A percentile compares a stretch with the other conserved stretches of the same genome.
These are phyloP conservation scores for Pseudochirops cupreus DNA, from an alignment of 2,797 vertebrate species.

Conservation along the genomic window DNA sequence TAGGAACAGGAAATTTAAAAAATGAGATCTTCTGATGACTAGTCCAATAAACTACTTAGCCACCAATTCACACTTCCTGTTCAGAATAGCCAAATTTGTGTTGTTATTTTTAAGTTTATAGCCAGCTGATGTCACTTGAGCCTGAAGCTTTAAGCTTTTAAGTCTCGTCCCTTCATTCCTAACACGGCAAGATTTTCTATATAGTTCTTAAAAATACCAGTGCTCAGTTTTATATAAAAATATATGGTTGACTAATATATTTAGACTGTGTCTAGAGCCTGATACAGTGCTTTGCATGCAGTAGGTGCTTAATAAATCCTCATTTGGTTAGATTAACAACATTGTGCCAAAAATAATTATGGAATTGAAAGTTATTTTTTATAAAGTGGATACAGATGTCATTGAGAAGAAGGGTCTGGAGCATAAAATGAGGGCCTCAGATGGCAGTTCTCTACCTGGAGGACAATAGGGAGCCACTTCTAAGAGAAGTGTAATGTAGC, in stretches of 20 bases:
- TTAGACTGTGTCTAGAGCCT: not conserved
- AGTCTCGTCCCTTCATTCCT: not conserved
- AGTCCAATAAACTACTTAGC: not conserved
- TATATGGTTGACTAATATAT: not conserved
- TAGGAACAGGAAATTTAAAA: not conserved
- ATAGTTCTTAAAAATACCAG: not conserved
- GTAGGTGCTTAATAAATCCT: not conserved
- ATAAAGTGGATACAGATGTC: not conserved
- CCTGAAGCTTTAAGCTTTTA: not conserved
- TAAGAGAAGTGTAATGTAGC: not conserved
- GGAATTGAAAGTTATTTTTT: not conserved
- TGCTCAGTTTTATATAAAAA: not conserved
- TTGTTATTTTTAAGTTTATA: not conserved
- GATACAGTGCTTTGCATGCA: not conserved
- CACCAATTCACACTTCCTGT: not conserved
- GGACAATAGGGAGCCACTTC: not conserved
- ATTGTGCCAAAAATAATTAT: not conserved
- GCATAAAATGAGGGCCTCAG: not conserved
- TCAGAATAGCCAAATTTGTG: not conserved
- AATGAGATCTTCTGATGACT: not conserved
- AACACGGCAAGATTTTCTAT: not conserved
- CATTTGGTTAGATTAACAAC: not conserved
- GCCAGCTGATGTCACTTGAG: not conserved
- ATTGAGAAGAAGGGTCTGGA: not conserved
- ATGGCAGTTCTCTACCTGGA: not conserved